These are phyloP conservation scores for Enteromius radiatus DNA, from an alignment of 2,797 vertebrate genomes.

Conservation along the genomic window DNA sequence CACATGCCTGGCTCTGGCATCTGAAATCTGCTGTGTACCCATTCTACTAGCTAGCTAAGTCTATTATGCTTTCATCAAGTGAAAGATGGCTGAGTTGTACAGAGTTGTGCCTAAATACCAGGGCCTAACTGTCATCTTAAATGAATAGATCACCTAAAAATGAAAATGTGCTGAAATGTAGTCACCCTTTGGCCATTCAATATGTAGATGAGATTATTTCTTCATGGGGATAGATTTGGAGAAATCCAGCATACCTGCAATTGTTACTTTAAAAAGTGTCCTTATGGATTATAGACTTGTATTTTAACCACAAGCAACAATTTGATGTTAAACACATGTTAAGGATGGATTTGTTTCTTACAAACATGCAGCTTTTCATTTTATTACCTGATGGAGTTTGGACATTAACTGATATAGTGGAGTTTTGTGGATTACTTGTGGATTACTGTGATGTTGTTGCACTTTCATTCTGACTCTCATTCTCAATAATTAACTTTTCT, in stretches of 20 bases:
- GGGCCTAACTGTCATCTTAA: neutral
- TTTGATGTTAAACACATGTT: neutral
- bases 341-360: neutral
- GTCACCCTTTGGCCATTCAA: neutral
- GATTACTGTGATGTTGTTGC: too few relatives aligned
- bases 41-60: neutral
- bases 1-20: constrained; percentile 17
- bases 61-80: constrained; percentile 7
- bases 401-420: neutral
- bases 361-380: neutral
- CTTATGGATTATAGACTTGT: neutral
- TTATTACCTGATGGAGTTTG: neutral
- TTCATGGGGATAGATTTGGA: neutral
- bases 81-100: constrained; percentile 11
- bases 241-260: neutral
- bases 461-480: neutral
- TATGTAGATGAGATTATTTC: neutral
- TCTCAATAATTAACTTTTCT: too few relatives aligned
- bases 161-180: neutral
- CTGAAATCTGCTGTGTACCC: constrained; percentile 23
- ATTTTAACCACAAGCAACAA: neutral
- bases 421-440: too few relatives aligned
- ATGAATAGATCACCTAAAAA: neutral
- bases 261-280: neutral
- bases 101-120: neutral